phyloP scores from a whole-genome alignment of 64 coral and sea anemone genomes.

The Stylophora pistillata region DNA sequence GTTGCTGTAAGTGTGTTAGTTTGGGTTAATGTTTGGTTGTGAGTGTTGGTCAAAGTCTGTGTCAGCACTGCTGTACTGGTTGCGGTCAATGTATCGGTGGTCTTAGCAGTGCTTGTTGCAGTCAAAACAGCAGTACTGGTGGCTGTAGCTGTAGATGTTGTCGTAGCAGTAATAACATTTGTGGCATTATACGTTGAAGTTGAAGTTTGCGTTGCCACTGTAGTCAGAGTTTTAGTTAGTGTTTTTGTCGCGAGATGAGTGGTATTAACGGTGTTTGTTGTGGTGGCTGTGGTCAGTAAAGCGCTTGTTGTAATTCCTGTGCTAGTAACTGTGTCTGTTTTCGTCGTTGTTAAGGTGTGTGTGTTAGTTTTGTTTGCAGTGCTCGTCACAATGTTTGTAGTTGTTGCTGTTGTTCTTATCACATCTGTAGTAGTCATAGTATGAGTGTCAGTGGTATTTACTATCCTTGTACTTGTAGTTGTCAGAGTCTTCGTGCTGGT shows the following conservation, averaged over 20 bases:
- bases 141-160: conserved; percentile 11
- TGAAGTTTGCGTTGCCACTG: conserved; percentile 2
- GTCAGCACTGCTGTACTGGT: conserved; percentile 17
- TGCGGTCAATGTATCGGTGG: conserved; percentile 15
- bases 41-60: conserved; percentile 24
- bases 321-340: background rate
- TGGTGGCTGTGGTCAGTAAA: background rate
- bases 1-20: conserved; percentile 43
- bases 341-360: background rate
- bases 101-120: conserved; percentile 32
- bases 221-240: conserved; percentile 37
- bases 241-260: conserved; percentile 26
- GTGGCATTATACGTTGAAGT: conserved; percentile 27
- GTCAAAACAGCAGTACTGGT: conserved; percentile 31
- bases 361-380: conserved; percentile 1
- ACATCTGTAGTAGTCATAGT: conserved; percentile 34
- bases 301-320: conserved; percentile 31
- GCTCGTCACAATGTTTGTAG: conserved; percentile 9
- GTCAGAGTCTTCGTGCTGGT: conserved; percentile 17
- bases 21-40: conserved; percentile 14
- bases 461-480: background rate
- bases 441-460: conserved; percentile 5
- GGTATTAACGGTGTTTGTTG: conserved; percentile 14
- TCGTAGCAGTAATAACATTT: conserved; percentile 36
- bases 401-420: conserved; percentile 2